A percentile compares a stretch with the other conserved stretches of the same genome.
These are phyloP conservation scores for Micrastur ruficollis DNA, from an alignment of 2,797 vertebrate genomes.

Conservation along the genomic window DNA sequence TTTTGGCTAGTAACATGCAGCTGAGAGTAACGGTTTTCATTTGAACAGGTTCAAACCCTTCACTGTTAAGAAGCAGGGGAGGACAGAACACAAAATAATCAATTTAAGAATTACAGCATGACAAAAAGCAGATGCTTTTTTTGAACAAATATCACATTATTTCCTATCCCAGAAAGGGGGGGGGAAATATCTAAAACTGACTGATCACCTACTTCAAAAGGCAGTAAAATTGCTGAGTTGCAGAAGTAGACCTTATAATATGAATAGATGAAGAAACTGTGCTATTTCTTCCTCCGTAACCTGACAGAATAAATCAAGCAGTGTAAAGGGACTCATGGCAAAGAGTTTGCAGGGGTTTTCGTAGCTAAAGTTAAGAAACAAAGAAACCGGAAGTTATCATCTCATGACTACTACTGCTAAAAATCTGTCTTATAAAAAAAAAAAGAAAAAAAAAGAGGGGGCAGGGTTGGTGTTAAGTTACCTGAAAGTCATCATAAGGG, in stretches of 20 bases:
- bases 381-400: not conserved
- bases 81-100: not conserved
- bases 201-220: not conserved
- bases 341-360: not conserved
- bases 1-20: not conserved
- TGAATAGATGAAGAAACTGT: not conserved
- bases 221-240: not conserved
- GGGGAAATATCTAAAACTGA: not conserved
- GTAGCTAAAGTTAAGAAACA: not conserved
- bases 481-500: conserved; percentile 95
- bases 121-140: not conserved
- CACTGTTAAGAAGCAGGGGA: not conserved
- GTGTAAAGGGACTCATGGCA: not conserved
- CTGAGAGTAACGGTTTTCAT: not conserved
- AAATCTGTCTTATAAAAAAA: not conserved
- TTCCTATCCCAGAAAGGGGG: not conserved
- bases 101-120: not conserved
- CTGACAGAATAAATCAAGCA: not conserved
- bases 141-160: not conserved
- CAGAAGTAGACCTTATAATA: not conserved
- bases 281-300: not conserved
- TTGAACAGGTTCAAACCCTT: not conserved
- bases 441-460: not conserved
- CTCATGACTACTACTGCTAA: not conserved
- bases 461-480: not conserved